phyloP scores from a whole-genome alignment of 1,140 invertebrate genomes.

The Trinorchestia longiramus region DNA sequence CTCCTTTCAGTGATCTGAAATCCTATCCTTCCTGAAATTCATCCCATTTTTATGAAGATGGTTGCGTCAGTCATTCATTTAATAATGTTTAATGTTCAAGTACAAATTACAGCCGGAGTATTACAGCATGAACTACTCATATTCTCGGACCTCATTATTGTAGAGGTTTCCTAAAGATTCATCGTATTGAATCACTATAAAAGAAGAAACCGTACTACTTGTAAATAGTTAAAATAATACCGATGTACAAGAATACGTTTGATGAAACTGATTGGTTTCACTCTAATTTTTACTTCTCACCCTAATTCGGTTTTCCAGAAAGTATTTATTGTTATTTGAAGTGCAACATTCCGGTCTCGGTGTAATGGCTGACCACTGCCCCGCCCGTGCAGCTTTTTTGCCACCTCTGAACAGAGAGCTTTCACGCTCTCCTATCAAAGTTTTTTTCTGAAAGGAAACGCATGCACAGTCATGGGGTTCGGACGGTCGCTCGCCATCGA shows the following conservation, averaged over 20 bases:
- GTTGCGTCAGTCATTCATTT: too few relatives aligned
- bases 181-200: neutral
- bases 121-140: too few relatives aligned
- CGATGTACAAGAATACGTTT: neutral
- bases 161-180: neutral
- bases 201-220: neutral
- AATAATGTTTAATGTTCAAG: too few relatives aligned
- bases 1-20: too few relatives aligned
- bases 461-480: neutral
- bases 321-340: neutral
- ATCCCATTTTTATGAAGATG: too few relatives aligned
- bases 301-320: neutral
- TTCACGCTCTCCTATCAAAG: neutral
- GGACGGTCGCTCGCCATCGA: neutral
- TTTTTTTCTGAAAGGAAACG: constrained; percentile 1
- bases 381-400: neutral
- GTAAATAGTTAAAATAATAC: neutral
- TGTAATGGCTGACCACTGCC: neutral
- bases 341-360: neutral
- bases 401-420: neutral
- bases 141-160: neutral
- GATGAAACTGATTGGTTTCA: neutral
- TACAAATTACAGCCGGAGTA: too few relatives aligned
- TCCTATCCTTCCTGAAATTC: too few relatives aligned
- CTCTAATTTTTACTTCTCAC: too few relatives aligned